Base-by-base conservation (phyloP, 2,113 vertebrate genomes). In the Pelecanus crispus region DNA sequence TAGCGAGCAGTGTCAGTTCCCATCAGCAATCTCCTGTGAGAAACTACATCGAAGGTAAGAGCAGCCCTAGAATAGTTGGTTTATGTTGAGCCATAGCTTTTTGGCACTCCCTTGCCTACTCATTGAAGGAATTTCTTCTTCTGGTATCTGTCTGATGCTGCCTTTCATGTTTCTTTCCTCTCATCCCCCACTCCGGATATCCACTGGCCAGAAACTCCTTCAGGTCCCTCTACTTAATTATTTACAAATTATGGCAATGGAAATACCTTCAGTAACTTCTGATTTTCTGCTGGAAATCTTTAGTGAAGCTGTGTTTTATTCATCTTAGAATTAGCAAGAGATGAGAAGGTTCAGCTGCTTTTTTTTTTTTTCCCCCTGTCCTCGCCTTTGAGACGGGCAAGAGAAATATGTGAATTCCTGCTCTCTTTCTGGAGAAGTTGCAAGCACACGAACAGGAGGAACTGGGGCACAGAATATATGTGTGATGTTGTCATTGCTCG, bases 11-110 rank as follows among this genome's bases (percentile, higher is more conserved):
- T 95, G 95, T 94, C 62, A 97, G 96, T 94, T 93, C 98, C 75
- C 97, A 98, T 90, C 96, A 91, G 52, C 97, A 95, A 34, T 97
- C 96, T 96, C 98, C 98, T 44, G 97, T 90, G 97, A 98, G 97
- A 92, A 97, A 96, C 73, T 98, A 97, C 81, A 93, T 95, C 29
- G 98, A 99, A 97, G 98, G 99, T 99, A 97, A 97, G 98, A 88
- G 68, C 89, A 61, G 85, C 80, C 86, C 61, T 84, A 86, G 88
- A 67, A 40, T 45, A 71, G 72, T 21, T 25, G 78, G 58, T 31
- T 92, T 94, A 11, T 83, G 49, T 65, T 89, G 77, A 94, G 61
- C 72, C 18, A 4, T 28, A 73, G 68, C 72, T 90, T 94, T 90
- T 68, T 72, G 74, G 21, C 77, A 44, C 26, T 95, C 38, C 72